These are phyloP conservation scores for Palaemon carinicauda DNA, from an alignment of 1,140 invertebrate species.

Conservation along the genomic window DNA sequence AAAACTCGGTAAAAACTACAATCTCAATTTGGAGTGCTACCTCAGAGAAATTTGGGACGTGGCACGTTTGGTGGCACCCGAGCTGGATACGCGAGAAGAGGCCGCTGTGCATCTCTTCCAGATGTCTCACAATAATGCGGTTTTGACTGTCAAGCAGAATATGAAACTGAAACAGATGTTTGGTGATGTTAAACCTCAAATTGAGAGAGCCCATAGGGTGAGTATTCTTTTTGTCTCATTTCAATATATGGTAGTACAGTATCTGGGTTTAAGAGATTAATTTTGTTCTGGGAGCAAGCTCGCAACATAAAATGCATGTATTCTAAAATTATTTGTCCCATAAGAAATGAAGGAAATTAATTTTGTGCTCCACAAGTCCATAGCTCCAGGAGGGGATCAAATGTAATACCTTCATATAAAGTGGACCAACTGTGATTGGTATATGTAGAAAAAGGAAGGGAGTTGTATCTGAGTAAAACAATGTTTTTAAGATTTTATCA, in stretches of 20 bases:
- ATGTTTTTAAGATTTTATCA: neutral
- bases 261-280: too few relatives aligned
- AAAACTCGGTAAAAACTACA: neutral
- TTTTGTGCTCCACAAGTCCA: too few relatives aligned
- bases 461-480: neutral
- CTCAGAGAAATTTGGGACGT: slow-evolving; percentile 39
- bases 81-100: slow-evolving; percentile 49
- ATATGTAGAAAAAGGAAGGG: too few relatives aligned
- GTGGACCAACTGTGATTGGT: too few relatives aligned
- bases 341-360: too few relatives aligned
- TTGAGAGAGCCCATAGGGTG: slow-evolving; percentile 50
- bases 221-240: neutral
- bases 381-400: too few relatives aligned
- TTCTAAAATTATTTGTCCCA: too few relatives aligned
- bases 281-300: too few relatives aligned
- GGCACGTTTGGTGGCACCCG: slow-evolving; percentile 38
- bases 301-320: too few relatives aligned
- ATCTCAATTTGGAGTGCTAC: slow-evolving; percentile 27
- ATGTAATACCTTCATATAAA: too few relatives aligned
- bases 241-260: neutral
- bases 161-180: slow-evolving; percentile 45
- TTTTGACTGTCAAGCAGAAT: slow-evolving; percentile 26
- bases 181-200: slow-evolving; percentile 36
- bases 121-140: slow-evolving; percentile 1
- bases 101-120: slow-evolving; percentile 41